phyloP scores from a whole-genome alignment of 37 sponge, comb jelly and placozoan species.

The Halisarca cf. caerulea region DNA sequence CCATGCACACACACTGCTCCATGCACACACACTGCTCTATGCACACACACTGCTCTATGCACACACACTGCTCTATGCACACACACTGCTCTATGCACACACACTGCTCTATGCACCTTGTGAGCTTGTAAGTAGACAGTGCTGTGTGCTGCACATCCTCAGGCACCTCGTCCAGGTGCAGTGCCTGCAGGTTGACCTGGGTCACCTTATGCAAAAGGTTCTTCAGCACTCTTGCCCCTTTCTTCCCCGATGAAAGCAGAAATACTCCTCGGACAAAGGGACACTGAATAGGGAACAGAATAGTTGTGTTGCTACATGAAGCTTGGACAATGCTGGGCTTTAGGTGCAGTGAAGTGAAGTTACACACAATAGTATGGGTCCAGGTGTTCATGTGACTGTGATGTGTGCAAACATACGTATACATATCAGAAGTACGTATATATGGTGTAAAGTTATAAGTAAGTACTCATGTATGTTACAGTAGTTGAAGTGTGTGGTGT shows the following conservation, averaged over 20 bases:
- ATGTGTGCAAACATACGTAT: neutral
- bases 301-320: neutral
- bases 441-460: neutral
- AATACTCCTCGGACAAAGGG: constrained; percentile 87
- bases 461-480: neutral
- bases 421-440: neutral
- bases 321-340: too few species aligned
- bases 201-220: constrained; percentile 45
- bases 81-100: too few species aligned
- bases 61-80: too few species aligned
- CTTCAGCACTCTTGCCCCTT: constrained; percentile 24
- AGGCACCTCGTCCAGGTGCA: constrained; percentile 62
- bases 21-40: too few species aligned
- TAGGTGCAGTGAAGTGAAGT: too few species aligned
- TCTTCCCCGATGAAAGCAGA: constrained; percentile 34
- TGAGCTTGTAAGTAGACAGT: constrained; percentile 91
- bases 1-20: too few species aligned
- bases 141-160: constrained; percentile 46
- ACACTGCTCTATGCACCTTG: constrained; percentile 35
- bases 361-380: too few species aligned
- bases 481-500: too few species aligned
- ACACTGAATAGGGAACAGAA: constrained; percentile 29
- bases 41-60: too few species aligned
- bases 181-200: constrained; percentile 54
- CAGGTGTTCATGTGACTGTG: too few species aligned